Evolutionary conservation across 30 jellyfish, hydroid and myxozoan genomes (phyloP).

Genomic region (Aurelia aurita): DNA sequence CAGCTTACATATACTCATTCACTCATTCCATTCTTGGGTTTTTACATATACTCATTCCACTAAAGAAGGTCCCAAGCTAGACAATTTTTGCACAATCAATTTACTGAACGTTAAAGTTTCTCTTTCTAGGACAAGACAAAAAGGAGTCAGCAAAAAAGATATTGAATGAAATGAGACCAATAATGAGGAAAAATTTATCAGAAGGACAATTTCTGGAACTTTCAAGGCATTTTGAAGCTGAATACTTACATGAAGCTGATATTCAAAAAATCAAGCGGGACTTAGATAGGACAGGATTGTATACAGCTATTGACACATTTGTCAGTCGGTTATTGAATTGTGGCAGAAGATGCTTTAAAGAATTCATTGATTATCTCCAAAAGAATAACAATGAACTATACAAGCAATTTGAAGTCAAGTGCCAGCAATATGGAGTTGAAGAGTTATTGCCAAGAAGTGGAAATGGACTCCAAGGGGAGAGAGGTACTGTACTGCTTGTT

Average conservation of each 20-base stretch:
- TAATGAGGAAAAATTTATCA: neutral
- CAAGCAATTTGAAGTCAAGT: neutral
- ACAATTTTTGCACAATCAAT: neutral
- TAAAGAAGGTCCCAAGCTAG: no score
- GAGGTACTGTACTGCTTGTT: no score
- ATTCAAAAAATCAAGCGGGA: constrained; percentile 9
- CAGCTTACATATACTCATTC: no score
- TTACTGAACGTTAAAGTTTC: neutral
- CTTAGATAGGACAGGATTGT: neutral
- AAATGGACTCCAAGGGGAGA: neutral
- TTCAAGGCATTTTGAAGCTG: constrained; percentile 10
- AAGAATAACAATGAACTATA: neutral
- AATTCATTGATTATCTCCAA: neutral
- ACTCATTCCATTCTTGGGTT: no score
- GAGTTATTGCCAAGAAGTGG: constrained; percentile 15
- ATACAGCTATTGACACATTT: constrained; percentile 16
- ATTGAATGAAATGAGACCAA: constrained; percentile 20
- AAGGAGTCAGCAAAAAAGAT: constrained; percentile 5
- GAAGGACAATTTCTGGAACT: constrained; percentile 12
- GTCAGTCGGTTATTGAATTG: constrained; percentile 7
- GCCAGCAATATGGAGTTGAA: constrained; percentile 12
- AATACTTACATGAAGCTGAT: neutral
- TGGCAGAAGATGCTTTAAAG: neutral
- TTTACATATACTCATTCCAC: no score
- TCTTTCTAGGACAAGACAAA: neutral